A percentile compares a stretch with the other conserved stretches of the same genome.
These are phyloP conservation scores for Liolophura sinensis DNA, from an alignment of 1,140 invertebrate species.

Conservation along the genomic window DNA sequence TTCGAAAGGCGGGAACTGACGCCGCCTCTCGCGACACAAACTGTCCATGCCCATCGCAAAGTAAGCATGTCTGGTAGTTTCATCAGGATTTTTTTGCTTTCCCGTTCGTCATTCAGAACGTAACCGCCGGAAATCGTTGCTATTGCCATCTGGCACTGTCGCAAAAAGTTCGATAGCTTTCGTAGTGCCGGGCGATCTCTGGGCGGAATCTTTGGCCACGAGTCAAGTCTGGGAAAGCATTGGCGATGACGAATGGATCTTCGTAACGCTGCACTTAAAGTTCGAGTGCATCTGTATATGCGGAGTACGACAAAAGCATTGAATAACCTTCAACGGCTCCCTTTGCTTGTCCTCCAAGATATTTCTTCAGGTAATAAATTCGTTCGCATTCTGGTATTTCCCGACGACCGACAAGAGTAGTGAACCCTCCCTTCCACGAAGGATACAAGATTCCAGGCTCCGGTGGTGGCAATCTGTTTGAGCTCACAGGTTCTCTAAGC, in stretches of 20 bases:
- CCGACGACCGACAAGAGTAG: slow-evolving; percentile 82
- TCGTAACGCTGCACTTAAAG: slow-evolving; percentile 23
- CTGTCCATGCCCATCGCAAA: slow-evolving; percentile 18
- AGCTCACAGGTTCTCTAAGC: slow-evolving; percentile 8
- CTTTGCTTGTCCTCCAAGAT: slow-evolving; percentile 13
- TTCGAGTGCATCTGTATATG: slow-evolving; percentile 18
- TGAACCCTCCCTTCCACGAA: slow-evolving; percentile 67
- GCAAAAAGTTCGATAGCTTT: slow-evolving; percentile 23
- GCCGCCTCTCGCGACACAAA: slow-evolving; percentile 1
- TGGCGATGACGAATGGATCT: slow-evolving; percentile 17
- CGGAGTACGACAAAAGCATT: slow-evolving; percentile 13
- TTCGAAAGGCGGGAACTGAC: slow-evolving; percentile 18
- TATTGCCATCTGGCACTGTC: slow-evolving; percentile 25
- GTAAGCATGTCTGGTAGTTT: slow-evolving; percentile 32
- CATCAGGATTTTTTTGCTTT: slow-evolving; percentile 24
- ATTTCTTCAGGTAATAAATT: slow-evolving; percentile 46
- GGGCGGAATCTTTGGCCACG: slow-evolving; percentile 21
- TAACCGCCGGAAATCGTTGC: slow-evolving; percentile 1
- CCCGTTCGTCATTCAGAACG: slow-evolving; percentile 25
- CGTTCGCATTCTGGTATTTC: slow-evolving; percentile 73
- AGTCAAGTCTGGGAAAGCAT: slow-evolving; percentile 21
- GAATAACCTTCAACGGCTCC: slow-evolving; percentile 19
- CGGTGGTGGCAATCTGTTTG: slow-evolving; percentile 18
- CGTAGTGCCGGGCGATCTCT: slow-evolving; percentile 14
- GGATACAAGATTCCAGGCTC: slow-evolving; percentile 12